Percentiles rank a stretch among this genome's conserved stretches.
Evolutionary conservation across 2,888 invertebrate species (phyloP).

Genomic region (Eurois occulta): DNA sequence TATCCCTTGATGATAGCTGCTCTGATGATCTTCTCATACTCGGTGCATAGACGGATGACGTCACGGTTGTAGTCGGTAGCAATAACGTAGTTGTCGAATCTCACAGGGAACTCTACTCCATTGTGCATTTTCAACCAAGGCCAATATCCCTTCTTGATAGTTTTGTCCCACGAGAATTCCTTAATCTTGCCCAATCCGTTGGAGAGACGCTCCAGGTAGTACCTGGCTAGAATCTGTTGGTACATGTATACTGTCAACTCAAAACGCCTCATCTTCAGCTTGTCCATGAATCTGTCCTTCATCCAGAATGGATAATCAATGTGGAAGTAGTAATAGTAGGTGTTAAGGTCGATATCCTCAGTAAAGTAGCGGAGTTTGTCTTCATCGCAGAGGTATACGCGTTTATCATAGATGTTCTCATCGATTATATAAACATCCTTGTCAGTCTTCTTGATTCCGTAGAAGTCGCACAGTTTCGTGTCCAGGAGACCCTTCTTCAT

Average conservation of each 20-base stretch:
- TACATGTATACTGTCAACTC: constrained; percentile 91
- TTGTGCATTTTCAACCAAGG: constrained; percentile 90
- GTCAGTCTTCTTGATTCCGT: constrained; percentile 87
- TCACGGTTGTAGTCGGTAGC: constrained; percentile 78
- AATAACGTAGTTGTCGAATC: constrained; percentile 85
- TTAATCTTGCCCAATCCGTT: constrained; percentile 86
- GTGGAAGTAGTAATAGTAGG: constrained; percentile 91
- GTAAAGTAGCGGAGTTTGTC: constrained; percentile 92
- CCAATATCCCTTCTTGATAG: constrained; percentile 89
- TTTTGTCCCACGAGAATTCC: constrained; percentile 85
- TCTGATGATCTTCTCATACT: constrained; percentile 89
- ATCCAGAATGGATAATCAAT: constrained; percentile 92
- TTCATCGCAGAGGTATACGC: constrained; percentile 89
- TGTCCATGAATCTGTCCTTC: constrained; percentile 84
- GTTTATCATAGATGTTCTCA: constrained; percentile 92
- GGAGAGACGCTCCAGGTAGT: constrained; percentile 89
- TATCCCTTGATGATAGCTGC: constrained; percentile 91
- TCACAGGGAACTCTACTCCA: constrained; percentile 89
- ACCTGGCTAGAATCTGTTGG: constrained; percentile 92
- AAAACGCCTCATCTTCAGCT: constrained; percentile 84
- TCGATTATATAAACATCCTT: constrained; percentile 91
- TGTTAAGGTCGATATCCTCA: constrained; percentile 92
- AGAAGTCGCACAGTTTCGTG: constrained; percentile 87
- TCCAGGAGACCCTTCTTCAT: constrained; percentile 87
- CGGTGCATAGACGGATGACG: constrained; percentile 77